Evolutionary conservation across 2,797 vertebrate genomes (phyloP).

Genomic region (Galaxias olidus): DNA sequence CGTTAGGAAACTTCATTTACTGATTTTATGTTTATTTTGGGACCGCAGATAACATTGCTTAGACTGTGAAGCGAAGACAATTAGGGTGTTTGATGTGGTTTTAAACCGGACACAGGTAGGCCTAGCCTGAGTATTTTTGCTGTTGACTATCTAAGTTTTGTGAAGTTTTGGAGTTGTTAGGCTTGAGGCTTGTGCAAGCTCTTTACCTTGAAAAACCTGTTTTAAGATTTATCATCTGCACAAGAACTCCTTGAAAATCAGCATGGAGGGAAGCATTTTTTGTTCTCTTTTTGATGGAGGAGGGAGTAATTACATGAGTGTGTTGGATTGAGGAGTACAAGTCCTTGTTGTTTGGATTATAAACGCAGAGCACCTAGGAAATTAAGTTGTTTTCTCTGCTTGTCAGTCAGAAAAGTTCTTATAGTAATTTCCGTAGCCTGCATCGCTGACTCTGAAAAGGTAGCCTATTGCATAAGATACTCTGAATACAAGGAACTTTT

Average conservation of each 20-base stretch:
- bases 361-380: conserved; percentile 37
- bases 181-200: conserved; percentile 22
- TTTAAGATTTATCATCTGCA: conserved; percentile 58
- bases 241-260: conserved; percentile 39
- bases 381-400: conserved; percentile 32
- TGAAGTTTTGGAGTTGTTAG: conserved; percentile 23
- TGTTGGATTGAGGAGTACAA: conserved; percentile 28
- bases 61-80: conserved; percentile 1
- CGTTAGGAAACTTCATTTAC: conserved; percentile 27
- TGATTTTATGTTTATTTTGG: conserved; percentile 20
- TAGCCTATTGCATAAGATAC: too few relatives aligned
- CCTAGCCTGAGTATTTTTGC: conserved; percentile 17
- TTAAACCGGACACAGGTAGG: conserved; percentile 27
- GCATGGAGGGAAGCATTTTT: conserved; percentile 31
- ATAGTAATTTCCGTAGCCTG: too few relatives aligned
- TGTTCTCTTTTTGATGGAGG: conserved; percentile 22
- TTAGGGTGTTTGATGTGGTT: conserved; percentile 21
- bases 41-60: neutral
- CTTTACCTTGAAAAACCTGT: conserved; percentile 63
- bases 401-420: conserved; percentile 23
- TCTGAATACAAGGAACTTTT: too few relatives aligned
- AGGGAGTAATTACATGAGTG: conserved; percentile 40
- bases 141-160: conserved; percentile 31
- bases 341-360: conserved; percentile 49
- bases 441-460: too few relatives aligned